Conservation (phyloP, 1,140 invertebrate species). For the Augochlora pura region DNA sequence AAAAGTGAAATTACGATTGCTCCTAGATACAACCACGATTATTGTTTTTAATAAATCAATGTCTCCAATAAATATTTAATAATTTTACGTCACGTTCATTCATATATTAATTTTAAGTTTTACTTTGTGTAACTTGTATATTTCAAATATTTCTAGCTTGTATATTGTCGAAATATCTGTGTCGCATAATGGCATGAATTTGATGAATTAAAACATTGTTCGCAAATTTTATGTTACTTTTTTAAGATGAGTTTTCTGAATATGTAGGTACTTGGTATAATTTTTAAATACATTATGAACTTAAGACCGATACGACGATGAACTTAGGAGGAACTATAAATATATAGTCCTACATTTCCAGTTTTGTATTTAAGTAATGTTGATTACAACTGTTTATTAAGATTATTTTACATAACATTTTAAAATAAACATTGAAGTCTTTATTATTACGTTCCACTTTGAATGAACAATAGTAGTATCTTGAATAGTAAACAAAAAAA, state of each 20-base stretch:
- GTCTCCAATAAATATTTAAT: slow-evolving; percentile 9
- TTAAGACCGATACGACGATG: too few species aligned
- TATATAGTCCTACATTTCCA: too few species aligned
- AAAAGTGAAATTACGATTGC: slow-evolving; percentile 8
- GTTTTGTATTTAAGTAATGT: neutral
- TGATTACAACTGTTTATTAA: neutral
- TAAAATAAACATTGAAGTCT: neutral
- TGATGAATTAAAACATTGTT: neutral
- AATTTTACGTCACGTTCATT: slow-evolving; percentile 6
- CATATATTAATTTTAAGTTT: neutral
- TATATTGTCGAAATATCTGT: too few species aligned
- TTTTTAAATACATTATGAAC: too few species aligned
- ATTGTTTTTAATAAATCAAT: slow-evolving; percentile 55
- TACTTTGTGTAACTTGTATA: neutral
- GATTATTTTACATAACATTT: slow-evolving; percentile 3
- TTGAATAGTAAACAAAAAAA: neutral
- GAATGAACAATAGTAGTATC: slow-evolving; percentile 2
- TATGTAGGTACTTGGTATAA: neutral
- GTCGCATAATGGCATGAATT: neutral
- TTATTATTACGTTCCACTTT: neutral
- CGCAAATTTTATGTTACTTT: neutral
- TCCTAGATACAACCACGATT: slow-evolving; percentile 44
- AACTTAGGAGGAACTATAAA: too few species aligned
- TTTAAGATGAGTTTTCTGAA: neutral
- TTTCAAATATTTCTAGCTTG: neutral